A percentile compares a stretch with the other conserved stretches of the same genome.
phyloP scores from a whole-genome alignment of 35 echinoderm and acorn worm species.

The Heliocidaris erythrogramma region DNA sequence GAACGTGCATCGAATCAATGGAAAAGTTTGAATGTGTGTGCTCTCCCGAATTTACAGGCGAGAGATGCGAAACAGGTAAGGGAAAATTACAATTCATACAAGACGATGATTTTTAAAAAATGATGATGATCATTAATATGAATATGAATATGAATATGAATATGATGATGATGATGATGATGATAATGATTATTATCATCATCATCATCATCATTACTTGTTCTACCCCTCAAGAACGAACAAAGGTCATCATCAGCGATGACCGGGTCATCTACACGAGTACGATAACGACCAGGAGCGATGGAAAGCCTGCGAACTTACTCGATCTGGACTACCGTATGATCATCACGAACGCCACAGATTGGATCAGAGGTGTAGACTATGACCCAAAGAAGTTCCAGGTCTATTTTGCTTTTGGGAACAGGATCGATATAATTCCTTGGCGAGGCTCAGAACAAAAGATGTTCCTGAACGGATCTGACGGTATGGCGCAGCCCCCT shows the following conservation, averaged over 20 bases:
- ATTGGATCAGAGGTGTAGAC: neutral
- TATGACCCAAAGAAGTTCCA: neutral
- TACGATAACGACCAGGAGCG: neutral
- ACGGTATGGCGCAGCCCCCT: neutral
- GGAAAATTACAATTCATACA: neutral
- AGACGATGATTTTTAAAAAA: neutral
- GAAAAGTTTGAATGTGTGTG: neutral
- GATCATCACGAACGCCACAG: neutral
- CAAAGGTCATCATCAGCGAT: neutral
- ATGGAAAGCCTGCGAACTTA: neutral
- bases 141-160: neutral
- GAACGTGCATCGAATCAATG: neutral
- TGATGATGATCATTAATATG: neutral
- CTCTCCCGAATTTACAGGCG: neutral
- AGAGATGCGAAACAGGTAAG: neutral
- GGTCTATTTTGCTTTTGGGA: neutral
- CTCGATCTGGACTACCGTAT: neutral
- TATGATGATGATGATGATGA: neutral
- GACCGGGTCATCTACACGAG: neutral
- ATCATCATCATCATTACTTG: no score
- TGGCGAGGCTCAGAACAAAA: neutral
- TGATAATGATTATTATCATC: neutral
- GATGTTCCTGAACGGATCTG: neutral
- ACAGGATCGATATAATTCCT: neutral
- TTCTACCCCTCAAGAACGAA: neutral